These are phyloP conservation scores for Drosophila teissieri DNA, from an alignment of 1,140 invertebrate genomes.

Conservation along the genomic window DNA sequence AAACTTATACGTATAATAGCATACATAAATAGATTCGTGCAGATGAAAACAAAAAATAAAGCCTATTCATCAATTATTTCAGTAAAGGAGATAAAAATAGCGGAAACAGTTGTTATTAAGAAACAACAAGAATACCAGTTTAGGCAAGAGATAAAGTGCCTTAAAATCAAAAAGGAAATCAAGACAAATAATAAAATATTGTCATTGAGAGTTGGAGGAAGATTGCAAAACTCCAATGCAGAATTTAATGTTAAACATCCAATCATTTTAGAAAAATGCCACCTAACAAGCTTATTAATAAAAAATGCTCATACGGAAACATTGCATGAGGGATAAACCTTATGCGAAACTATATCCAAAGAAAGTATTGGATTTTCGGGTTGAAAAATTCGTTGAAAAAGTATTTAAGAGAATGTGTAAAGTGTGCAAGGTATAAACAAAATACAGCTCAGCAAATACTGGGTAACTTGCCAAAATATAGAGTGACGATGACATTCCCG, in stretches of 20 bases:
- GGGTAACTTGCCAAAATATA: neutral
- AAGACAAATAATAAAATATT: conserved; percentile 8
- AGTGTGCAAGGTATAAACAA: neutral
- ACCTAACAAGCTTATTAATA: neutral
- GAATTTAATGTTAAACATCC: conserved; percentile 2
- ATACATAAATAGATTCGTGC: conserved; percentile 4
- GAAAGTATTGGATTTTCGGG: neutral
- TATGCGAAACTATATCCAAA: neutral
- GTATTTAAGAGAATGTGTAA: neutral
- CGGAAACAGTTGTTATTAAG: neutral
- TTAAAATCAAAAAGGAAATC: conserved; percentile 1
- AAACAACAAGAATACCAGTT: conserved; percentile 7
- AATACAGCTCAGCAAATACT: neutral
- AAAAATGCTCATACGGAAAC: neutral
- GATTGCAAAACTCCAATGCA: conserved; percentile 1
- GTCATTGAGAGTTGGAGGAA: conserved; percentile 8
- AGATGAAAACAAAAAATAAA: neutral
- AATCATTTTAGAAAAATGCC: neutral
- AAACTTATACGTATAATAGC: conserved; percentile 1
- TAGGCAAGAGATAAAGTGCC: neutral
- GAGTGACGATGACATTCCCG: neutral
- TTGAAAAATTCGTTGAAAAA: neutral
- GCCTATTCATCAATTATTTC: too few relatives aligned
- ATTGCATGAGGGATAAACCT: neutral
- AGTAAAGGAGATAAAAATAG: neutral